Base-by-base conservation (phyloP, 1,140 invertebrate species). In the Gryon sp. region DNA sequence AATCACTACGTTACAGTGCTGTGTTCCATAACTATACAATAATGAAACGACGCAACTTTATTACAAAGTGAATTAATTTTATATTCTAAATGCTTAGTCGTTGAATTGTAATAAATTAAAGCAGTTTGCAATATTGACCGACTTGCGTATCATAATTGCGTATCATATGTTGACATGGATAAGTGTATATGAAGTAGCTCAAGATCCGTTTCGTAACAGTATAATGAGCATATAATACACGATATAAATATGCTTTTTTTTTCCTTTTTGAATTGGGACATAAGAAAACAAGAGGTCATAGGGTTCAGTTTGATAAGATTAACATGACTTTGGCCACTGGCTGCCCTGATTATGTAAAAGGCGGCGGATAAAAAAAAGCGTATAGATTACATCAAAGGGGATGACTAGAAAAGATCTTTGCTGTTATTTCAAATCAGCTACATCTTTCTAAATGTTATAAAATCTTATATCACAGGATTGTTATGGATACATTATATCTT, bases 261-360 rank as follows among this genome's bases (percentile, higher is more conserved):
- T 82, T 60, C 41, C 34, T 79, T n/a, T n/a, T 79, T 24, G 62
- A 85, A 82, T 82, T 79, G 57, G 74, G 59, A 77, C 65, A 74
- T 46, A 66, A 72, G 76, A 84, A 83, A 83, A 82, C 82, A 83
- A 45, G 19, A 63, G 83, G 82, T 83, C 79, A 36, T 28, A 22
- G 36, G 70, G 83, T 85, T 82, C 65, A 52, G 4, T 45, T 20
- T 9, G 83, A 85, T 85, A 83, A 85, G 82, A 84, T 81, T 80
- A 83, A 74, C 50, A 46, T 72, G 68, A 77, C 73, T 63, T 76
- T 59, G 78, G 55, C 79, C 73, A 79, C 63, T 63, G 53, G 76
- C 72, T 83, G 80, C 74, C 76, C 46, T 41, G 57, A 79, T 85
- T 85, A 83, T 73, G 76, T 80, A 84, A 84, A 77, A 69, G 52